A percentile compares a stretch with the other conserved stretches of the same genome.
These are phyloP conservation scores for Esperia sulphurella DNA, from an alignment of 2,888 invertebrate species.

Conservation along the genomic window DNA sequence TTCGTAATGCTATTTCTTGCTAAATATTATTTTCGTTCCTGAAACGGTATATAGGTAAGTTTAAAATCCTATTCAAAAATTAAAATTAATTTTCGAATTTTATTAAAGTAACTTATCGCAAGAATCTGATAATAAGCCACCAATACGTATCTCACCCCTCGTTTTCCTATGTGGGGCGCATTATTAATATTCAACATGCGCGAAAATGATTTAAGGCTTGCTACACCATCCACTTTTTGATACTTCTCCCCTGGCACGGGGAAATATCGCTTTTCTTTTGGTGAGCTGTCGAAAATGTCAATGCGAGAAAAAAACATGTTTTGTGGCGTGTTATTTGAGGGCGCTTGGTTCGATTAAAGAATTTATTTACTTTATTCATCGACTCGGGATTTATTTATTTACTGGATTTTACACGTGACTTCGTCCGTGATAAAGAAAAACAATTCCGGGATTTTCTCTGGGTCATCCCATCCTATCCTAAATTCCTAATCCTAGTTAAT, in stretches of 20 bases:
- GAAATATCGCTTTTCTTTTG: conserved; percentile 14
- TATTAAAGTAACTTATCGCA: neutral
- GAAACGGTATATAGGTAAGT: too few relatives aligned
- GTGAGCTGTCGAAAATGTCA: conserved; percentile 16
- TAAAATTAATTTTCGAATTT: too few relatives aligned
- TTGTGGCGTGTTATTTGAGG: neutral
- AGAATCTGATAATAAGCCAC: conserved; percentile 1
- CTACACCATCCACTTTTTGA: conserved; percentile 23
- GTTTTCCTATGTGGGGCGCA: conserved; percentile 21
- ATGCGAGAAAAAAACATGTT: conserved; percentile 7
- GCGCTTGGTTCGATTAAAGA: neutral
- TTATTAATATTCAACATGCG: conserved; percentile 60
- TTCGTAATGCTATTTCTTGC: too few relatives aligned
- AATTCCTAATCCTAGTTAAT: too few relatives aligned
- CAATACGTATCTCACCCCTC: conserved; percentile 9
- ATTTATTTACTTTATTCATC: neutral
- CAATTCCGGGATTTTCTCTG: too few relatives aligned
- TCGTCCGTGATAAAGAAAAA: too few relatives aligned
- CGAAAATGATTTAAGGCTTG: conserved; percentile 49
- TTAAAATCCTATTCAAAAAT: too few relatives aligned
- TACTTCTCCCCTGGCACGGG: conserved; percentile 10
- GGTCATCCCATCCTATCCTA: too few relatives aligned
- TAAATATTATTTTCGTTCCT: too few relatives aligned
- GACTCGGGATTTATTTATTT: too few relatives aligned
- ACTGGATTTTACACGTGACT: too few relatives aligned